Conservation (phyloP, 2,797 vertebrate genomes). For the Megaceryle alcyon region DNA sequence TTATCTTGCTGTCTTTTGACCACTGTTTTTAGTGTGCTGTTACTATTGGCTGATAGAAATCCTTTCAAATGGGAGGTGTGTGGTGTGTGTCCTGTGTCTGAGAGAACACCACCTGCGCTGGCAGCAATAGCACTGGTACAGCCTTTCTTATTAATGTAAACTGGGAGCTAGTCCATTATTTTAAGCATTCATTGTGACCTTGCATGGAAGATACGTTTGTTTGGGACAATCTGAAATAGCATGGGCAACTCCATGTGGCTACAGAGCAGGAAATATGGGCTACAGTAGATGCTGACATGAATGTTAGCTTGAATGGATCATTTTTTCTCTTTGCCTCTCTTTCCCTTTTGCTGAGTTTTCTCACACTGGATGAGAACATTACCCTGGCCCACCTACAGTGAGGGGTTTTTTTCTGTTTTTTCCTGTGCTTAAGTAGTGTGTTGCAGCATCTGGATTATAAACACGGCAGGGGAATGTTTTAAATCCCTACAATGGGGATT, state of each 20-base stretch:
- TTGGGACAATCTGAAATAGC: neutral
- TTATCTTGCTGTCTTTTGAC: neutral
- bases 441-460: neutral
- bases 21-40: neutral
- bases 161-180: neutral
- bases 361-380: neutral
- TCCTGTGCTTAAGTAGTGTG: neutral
- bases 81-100: neutral
- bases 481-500: conserved; percentile 45
- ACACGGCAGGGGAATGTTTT: neutral
- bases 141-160: neutral
- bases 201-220: neutral
- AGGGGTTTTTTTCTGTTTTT: neutral
- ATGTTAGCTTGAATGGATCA: neutral
- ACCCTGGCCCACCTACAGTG: neutral
- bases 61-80: neutral
- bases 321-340: neutral
- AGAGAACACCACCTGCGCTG: neutral
- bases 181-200: neutral
- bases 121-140: neutral
- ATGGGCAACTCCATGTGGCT: neutral
- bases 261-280: neutral
- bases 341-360: neutral
- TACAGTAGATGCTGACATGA: neutral
- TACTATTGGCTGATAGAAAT: neutral